Conservation (phyloP, 35 echinoderm and acorn worm species). For the Hemicentrotus pulcherrimus region DNA sequence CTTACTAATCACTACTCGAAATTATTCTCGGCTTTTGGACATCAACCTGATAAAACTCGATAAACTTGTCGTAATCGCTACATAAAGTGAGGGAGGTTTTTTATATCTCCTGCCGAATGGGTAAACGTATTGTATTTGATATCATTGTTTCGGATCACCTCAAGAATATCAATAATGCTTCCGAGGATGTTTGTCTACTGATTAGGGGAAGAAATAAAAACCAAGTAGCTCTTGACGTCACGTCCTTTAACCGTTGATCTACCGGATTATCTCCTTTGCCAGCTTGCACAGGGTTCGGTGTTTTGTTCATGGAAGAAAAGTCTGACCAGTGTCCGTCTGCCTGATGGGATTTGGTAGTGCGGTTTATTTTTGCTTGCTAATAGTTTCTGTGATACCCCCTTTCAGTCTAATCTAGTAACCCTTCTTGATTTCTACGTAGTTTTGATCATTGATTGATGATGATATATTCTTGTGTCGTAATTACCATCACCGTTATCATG, state of each 20-base stretch:
- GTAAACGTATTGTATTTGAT: background rate
- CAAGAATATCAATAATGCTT: background rate
- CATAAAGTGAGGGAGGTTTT: background rate
- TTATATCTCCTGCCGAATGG: background rate
- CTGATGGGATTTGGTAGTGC: too few species aligned
- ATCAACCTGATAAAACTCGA: background rate
- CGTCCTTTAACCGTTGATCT: background rate
- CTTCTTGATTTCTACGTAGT: too few species aligned
- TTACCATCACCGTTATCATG: background rate
- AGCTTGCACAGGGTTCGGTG: too few species aligned
- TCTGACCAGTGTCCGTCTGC: too few species aligned
- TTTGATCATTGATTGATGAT: background rate
- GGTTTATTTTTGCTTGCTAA: too few species aligned
- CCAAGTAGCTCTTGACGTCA: background rate
- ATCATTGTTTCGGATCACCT: background rate
- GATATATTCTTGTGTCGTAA: background rate
- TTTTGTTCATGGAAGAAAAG: too few species aligned
- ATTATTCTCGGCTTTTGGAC: background rate
- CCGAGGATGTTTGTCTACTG: background rate
- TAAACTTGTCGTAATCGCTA: background rate
- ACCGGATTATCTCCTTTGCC: too few species aligned
- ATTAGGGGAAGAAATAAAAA: background rate
- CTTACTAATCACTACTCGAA: background rate
- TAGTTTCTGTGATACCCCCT: too few species aligned
- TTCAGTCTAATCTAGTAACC: too few species aligned